Evolutionary conservation across 2,888 invertebrate species (phyloP).

Genomic region (Agrochola circellaris): DNA sequence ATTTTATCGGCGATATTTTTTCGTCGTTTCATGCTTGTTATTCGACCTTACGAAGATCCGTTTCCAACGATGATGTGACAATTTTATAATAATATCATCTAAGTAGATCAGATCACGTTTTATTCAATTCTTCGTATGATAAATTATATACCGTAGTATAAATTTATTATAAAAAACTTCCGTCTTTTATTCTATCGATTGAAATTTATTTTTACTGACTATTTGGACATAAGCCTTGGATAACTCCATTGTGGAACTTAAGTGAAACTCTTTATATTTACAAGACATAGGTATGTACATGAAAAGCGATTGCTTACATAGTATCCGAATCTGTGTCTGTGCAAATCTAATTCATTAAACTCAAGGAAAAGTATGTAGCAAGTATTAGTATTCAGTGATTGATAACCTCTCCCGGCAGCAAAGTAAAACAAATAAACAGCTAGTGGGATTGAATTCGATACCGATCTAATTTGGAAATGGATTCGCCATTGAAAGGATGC

Average conservation of each 20-base stretch:
- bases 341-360: slow-evolving; percentile 45
- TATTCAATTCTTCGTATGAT: slow-evolving; percentile 37
- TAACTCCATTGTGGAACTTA: neutral
- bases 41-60: slow-evolving; percentile 57
- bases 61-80: slow-evolving; percentile 55
- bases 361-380: slow-evolving; percentile 39
- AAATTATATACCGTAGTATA: slow-evolving; percentile 30
- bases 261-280: neutral
- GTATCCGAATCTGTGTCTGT: neutral
- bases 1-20: slow-evolving; percentile 63
- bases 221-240: neutral
- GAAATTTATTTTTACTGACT: slow-evolving; percentile 1
- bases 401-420: slow-evolving; percentile 69
- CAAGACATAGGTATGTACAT: neutral
- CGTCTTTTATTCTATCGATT: neutral
- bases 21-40: slow-evolving; percentile 57
- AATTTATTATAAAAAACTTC: slow-evolving; percentile 2
- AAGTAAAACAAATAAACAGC: slow-evolving; percentile 65
- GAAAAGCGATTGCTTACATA: neutral
- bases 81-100: slow-evolving; percentile 50
- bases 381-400: slow-evolving; percentile 71
- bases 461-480: slow-evolving; percentile 74
- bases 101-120: slow-evolving; percentile 51
- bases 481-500: slow-evolving; percentile 62
- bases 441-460: slow-evolving; percentile 65